Evolutionary conservation across 2,888 invertebrate species (phyloP).

Genomic region (Apodemia duryi): DNA sequence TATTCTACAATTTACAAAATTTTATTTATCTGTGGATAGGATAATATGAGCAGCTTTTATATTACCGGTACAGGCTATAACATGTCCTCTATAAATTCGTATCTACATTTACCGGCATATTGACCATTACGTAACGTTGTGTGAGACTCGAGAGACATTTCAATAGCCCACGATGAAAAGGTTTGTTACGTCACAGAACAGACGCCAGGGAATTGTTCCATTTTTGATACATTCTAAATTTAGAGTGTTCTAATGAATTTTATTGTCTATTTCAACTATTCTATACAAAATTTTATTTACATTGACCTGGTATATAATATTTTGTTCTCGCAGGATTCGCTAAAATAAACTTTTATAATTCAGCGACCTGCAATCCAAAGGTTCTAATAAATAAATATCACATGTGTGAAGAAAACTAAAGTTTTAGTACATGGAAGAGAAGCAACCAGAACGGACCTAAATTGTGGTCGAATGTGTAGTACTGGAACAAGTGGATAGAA

Average conservation of each 20-base stretch:
- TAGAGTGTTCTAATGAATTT: not conserved
- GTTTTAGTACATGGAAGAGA: no score
- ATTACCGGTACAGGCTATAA: not conserved
- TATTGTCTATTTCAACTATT: not conserved
- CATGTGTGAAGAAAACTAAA: no score
- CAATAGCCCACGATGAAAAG: not conserved
- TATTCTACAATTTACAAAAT: no score
- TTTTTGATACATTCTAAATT: slow-evolving; percentile 3
- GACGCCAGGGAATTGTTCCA: slow-evolving; percentile 5
- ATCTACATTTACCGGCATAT: not conserved
- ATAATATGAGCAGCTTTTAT: not conserved
- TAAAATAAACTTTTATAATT: no score
- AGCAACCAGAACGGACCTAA: no score
- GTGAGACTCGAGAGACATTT: slow-evolving; percentile 12
- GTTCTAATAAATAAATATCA: no score
- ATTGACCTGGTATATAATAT: no score
- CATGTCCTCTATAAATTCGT: not conserved
- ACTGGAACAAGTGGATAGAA: no score
- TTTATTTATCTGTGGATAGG: no score
- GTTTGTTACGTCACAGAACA: not conserved
- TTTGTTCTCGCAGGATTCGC: no score
- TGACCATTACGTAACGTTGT: slow-evolving; percentile 9
- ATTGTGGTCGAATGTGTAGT: no score
- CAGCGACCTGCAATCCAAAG: no score
- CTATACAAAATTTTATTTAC: not conserved